A percentile compares a stretch with the other conserved stretches of the same genome.
These are phyloP conservation scores for Rhynchonema sp. DNA, from an alignment of 2,888 invertebrate species.

Conservation along the genomic window DNA sequence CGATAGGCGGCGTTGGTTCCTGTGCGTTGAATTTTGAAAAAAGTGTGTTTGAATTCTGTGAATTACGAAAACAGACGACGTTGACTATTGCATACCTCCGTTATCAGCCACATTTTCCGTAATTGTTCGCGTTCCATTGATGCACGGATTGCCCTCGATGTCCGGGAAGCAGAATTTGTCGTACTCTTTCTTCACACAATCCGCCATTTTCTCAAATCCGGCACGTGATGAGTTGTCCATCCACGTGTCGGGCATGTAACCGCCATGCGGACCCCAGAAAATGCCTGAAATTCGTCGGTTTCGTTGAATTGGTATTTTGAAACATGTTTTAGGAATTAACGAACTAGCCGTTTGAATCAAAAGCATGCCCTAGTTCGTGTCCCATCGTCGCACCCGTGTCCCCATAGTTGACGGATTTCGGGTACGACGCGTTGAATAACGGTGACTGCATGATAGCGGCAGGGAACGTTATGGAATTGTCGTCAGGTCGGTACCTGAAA, in stretches of 20 bases:
- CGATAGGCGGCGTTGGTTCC: neutral
- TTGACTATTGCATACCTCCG: conserved; percentile 25
- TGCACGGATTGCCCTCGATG: neutral
- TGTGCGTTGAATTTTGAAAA: neutral
- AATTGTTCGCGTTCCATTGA: conserved; percentile 28
- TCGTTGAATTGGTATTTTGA: neutral
- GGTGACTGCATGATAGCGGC: conserved; percentile 11
- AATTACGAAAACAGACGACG: neutral
- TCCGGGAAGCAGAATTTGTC: neutral
- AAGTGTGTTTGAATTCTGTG: neutral
- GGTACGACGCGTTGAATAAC: conserved; percentile 20
- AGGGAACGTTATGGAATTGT: conserved; percentile 13
- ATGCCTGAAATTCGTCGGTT: neutral
- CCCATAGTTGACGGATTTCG: conserved; percentile 20
- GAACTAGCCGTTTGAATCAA: conserved; percentile 6
- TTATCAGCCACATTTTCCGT: conserved; percentile 34
- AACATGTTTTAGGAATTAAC: neutral
- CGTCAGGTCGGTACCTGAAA: neutral
- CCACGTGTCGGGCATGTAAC: conserved; percentile 1
- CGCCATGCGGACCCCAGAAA: neutral
- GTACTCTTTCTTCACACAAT: conserved; percentile 2
- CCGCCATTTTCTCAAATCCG: neutral
- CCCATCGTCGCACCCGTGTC: conserved; percentile 11
- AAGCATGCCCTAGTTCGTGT: conserved; percentile 13
- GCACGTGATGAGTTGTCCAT: neutral